Evolutionary conservation across 2,797 vertebrate species (phyloP).

Genomic region (Eleutherodactylus coqui): DNA sequence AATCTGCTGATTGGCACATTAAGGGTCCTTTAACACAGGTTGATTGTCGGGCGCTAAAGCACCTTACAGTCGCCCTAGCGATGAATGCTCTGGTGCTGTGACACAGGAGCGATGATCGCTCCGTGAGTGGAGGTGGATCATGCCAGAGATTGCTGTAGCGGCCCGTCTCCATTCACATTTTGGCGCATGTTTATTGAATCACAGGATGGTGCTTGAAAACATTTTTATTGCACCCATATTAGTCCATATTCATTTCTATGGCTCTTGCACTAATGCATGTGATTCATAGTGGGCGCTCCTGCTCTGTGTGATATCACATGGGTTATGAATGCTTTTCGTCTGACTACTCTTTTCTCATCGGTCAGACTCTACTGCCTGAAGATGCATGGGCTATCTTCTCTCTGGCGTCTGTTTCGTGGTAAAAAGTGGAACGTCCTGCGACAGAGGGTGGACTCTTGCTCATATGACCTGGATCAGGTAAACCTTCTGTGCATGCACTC

Average conservation of each 20-base stretch:
- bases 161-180: too few relatives aligned
- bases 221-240: not conserved
- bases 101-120: too few relatives aligned
- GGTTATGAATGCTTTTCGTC: not conserved
- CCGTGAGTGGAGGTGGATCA: too few relatives aligned
- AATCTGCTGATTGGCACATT: too few relatives aligned
- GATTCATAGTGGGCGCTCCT: not conserved
- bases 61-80: too few relatives aligned
- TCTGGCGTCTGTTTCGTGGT: constrained; percentile 97
- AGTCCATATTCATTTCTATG: not conserved
- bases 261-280: not conserved
- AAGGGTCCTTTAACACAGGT: too few relatives aligned
- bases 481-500: not conserved
- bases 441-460: constrained; percentile 96
- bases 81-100: too few relatives aligned
- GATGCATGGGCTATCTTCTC: constrained; percentile 90
- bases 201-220: too few relatives aligned
- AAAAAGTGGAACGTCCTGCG: constrained; percentile 98
- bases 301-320: not conserved
- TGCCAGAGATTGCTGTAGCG: too few relatives aligned
- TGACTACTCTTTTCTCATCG: constrained; percentile 46
- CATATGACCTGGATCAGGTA: constrained; percentile 97
- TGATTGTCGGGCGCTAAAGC: too few relatives aligned
- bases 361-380: constrained; percentile 93
- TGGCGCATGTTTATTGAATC: too few relatives aligned